These are phyloP conservation scores for Dysdera silvatica DNA, from an alignment of 1,140 invertebrate species.

Conservation along the genomic window DNA sequence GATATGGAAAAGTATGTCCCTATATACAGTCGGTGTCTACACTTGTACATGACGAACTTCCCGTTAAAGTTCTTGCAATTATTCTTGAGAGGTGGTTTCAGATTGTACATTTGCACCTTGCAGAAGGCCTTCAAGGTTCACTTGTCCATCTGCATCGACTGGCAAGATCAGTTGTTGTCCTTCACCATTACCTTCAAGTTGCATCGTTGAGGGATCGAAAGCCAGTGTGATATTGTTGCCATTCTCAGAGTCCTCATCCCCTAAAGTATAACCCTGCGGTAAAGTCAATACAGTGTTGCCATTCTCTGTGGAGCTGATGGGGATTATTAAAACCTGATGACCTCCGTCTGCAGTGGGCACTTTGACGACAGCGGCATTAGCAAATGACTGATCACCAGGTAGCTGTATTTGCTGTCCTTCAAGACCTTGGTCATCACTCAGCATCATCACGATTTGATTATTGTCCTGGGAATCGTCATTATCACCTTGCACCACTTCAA, in stretches of 20 bases:
- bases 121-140: constrained; percentile 17
- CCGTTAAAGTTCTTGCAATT: too few species aligned
- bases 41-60: too few species aligned
- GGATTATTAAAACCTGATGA: constrained; percentile 24
- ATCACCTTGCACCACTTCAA: constrained; percentile 12
- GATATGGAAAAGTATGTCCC: too few species aligned
- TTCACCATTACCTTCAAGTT: constrained; percentile 12
- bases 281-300: constrained; percentile 26
- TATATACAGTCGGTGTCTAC: too few species aligned
- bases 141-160: constrained; percentile 21
- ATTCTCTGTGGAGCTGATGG: constrained; percentile 23
- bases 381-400: constrained; percentile 20
- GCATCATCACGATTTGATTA: constrained; percentile 28
- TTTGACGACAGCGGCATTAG: constrained; percentile 22
- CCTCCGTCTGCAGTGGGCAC: constrained; percentile 29
- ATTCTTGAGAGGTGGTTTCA: too few species aligned
- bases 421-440: constrained; percentile 13
- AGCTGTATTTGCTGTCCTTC: constrained; percentile 12
- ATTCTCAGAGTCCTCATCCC: constrained; percentile 10
- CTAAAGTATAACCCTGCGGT: constrained; percentile 25
- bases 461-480: constrained; percentile 17
- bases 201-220: constrained; percentile 7
- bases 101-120: constrained; percentile 9
- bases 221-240: constrained; percentile 26
- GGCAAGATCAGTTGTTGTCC: constrained; percentile 21